These are phyloP conservation scores for Ditylenchus dipsaci DNA, from an alignment of 1,140 invertebrate genomes.

Conservation along the genomic window DNA sequence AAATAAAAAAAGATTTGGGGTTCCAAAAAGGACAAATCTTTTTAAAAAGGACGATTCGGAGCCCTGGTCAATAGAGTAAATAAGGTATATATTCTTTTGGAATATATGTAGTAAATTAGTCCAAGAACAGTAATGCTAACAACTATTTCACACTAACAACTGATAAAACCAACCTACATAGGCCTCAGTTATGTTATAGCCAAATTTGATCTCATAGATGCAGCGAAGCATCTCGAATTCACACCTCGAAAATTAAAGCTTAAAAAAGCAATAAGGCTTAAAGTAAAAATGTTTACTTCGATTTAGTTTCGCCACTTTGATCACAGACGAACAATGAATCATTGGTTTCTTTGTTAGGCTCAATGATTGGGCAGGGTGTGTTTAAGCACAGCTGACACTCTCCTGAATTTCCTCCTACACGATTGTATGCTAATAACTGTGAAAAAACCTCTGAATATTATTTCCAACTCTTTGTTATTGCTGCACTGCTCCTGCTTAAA, in stretches of 20 bases:
- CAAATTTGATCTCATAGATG: constrained; percentile 45
- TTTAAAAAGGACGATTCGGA: no score
- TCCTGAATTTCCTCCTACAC: constrained; percentile 30
- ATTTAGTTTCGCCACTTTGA: constrained; percentile 48
- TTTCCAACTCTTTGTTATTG: constrained; percentile 38
- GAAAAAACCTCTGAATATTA: constrained; percentile 49
- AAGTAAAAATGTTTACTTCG: no score
- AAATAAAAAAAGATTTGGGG: no score
- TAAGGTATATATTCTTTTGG: neutral
- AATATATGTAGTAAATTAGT: constrained; percentile 1
- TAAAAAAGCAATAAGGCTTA: neutral
- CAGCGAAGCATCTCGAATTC: constrained; percentile 55
- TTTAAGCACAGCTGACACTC: constrained; percentile 42
- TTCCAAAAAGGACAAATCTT: no score
- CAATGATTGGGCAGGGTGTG: constrained; percentile 34
- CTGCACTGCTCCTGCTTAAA: constrained; percentile 40
- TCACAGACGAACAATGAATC: constrained; percentile 50
- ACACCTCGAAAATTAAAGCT: constrained; percentile 25
- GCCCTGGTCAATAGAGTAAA: neutral
- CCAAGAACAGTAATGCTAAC: constrained; percentile 15
- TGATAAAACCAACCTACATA: neutral
- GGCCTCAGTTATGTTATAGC: constrained; percentile 49
- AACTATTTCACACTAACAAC: constrained; percentile 6
- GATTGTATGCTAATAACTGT: neutral
- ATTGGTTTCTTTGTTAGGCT: constrained; percentile 10